Evolutionary conservation across 35 echinoderm and acorn worm species (phyloP), one percentile per base, ranked within the genome.

Genomic region (Ptychodera flava): DNA sequence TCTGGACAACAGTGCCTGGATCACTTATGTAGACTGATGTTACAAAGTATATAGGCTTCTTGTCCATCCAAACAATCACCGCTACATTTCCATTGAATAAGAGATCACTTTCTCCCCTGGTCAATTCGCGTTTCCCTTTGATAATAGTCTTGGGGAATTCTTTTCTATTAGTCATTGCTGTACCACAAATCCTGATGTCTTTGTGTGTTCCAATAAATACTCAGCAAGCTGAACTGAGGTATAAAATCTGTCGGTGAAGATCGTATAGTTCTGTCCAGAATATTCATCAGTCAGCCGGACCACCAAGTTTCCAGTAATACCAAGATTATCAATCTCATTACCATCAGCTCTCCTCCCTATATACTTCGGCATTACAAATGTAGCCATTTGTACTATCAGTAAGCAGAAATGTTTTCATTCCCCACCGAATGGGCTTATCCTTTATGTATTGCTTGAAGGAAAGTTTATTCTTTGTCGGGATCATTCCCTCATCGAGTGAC

Each of bases 51-150:
- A 86, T 84, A 34, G 89, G 89, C 84, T 80, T 91, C 78, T 91
- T 91, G 35, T 91, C 89, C 77, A 80, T 30, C 89, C 89, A 91
- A 16, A 86, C 84, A 86, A 91, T 80, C 29, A 84, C 89, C 86
- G 89, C 89, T 37, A 91, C 89, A 32, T 91, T 81, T 79, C 84
- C 84, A 86, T 91, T 91, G 84, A 91, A 91, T 33, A 91, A 15
- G 36, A 80, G 31, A 29, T 78, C 84, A 36, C 81, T 85, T 76
- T 90, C 52, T 30, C 88, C 88, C 78, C 85, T 85, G 31, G 28
- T 31, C 30, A 90, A 30, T 33, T 90, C 85, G 35, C 16, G 16
- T 36, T 1, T 37, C 1, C 28, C 35, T 84, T 88, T 88, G 15
- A 78, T 12, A 12, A 88, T 31, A 78, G 31, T 27, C 78, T 88